A percentile compares a stretch with the other conserved stretches of the same genome.
These are phyloP conservation scores for Montipora capricornis DNA, from an alignment of 64 coral and sea anemone species.

Conservation along the genomic window DNA sequence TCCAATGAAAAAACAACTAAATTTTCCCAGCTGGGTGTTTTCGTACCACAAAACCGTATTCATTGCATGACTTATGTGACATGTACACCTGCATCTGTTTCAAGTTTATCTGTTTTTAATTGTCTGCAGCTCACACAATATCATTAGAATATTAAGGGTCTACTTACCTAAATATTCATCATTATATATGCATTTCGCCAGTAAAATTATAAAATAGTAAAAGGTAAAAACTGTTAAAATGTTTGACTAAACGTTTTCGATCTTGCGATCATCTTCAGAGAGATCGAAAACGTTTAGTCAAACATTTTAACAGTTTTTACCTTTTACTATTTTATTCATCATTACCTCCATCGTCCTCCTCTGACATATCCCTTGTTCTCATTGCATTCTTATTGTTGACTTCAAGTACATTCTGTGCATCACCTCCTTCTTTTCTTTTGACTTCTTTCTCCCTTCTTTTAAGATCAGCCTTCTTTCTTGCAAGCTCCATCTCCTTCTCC, in stretches of 20 bases:
- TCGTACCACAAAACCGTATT: neutral
- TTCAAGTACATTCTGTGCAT: neutral
- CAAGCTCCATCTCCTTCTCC: conserved; percentile 59
- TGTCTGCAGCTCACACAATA: neutral
- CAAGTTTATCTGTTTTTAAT: neutral
- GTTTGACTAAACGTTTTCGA: too few species aligned
- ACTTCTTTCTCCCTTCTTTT: conserved; percentile 27
- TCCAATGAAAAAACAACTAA: neutral
- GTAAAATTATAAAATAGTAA: too few species aligned
- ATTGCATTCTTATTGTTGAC: neutral
- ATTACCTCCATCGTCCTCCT: conserved; percentile 12
- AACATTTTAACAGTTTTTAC: too few species aligned
- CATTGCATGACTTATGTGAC: neutral
- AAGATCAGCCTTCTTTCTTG: conserved; percentile 21
- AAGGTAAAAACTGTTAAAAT: too few species aligned
- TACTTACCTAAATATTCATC: conserved; percentile 34
- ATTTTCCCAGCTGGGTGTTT: neutral
- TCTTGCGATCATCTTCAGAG: too few species aligned
- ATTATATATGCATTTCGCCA: neutral
- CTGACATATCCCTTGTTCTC: neutral
- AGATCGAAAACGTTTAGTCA: too few species aligned
- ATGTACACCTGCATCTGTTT: neutral
- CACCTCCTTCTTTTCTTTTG: neutral
- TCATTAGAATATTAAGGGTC: conserved; percentile 5
- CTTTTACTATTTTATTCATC: too few species aligned